Percentiles rank a stretch among this genome's conserved stretches.
Conservation (phyloP, 2,113 vertebrate species). For the Petrocephalus zakoni region DNA sequence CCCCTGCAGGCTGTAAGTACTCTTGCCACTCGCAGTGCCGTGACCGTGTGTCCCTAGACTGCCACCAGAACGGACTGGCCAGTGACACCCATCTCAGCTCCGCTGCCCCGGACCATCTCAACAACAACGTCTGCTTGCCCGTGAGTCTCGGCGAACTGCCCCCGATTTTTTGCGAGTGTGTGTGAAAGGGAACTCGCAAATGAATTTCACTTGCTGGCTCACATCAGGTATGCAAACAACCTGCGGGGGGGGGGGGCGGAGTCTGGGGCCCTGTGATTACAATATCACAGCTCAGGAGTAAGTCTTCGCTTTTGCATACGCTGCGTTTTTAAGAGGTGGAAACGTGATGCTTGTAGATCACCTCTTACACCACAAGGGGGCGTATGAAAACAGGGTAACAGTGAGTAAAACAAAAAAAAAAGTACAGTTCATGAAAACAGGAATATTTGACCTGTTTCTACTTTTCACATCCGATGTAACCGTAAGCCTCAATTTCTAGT, state of each 20-base stretch:
- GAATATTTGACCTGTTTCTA: not conserved
- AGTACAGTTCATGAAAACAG: too few species aligned
- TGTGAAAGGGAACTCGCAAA: slow-evolving; percentile 19
- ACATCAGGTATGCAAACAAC: not conserved
- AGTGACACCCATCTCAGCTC: slow-evolving; percentile 23
- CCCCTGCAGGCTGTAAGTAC: slow-evolving; percentile 63
- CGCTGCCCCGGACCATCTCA: slow-evolving; percentile 53
- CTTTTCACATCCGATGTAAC: not conserved
- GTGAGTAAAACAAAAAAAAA: too few species aligned
- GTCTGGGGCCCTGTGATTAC: not conserved
- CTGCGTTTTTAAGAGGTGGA: not conserved
- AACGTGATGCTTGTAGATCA: not conserved
- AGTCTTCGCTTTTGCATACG: not conserved
- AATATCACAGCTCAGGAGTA: not conserved
- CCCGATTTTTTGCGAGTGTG: not conserved
- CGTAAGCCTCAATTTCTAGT: not conserved
- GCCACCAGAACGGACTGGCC: slow-evolving; percentile 43
- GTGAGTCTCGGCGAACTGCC: slow-evolving; percentile 46
- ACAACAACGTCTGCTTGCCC: slow-evolving; percentile 51
- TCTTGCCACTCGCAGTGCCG: slow-evolving; percentile 60
- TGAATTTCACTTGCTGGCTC: not conserved
- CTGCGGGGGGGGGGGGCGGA: not conserved
- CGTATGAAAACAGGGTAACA: not conserved
- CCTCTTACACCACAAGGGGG: slow-evolving; percentile 14
- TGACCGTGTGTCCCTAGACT: slow-evolving; percentile 58